Percentiles rank a stretch among this genome's conserved stretches.
phyloP scores from a whole-genome alignment of 2,113 vertebrate species.

The Tapirus terrestris region DNA sequence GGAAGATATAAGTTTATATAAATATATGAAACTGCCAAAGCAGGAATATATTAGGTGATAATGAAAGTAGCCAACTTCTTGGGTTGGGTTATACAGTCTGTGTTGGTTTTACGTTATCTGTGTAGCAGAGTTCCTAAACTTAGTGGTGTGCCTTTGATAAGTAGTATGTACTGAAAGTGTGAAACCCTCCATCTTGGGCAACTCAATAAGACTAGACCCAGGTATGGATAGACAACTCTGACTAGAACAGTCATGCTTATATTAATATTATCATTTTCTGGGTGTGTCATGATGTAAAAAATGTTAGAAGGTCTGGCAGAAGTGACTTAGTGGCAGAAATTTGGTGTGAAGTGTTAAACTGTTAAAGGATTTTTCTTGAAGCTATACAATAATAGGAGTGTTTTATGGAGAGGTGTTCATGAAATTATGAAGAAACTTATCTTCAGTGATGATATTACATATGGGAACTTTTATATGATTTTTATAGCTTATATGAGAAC shows the following conservation, averaged over 20 bases:
- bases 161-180: background rate
- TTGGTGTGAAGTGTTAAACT: background rate
- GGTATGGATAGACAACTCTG: background rate
- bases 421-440: background rate
- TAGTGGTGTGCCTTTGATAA: too few species aligned
- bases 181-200: background rate
- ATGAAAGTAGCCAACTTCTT: background rate
- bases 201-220: background rate
- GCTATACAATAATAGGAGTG: rapidly evolving
- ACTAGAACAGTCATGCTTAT: background rate
- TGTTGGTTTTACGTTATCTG: background rate
- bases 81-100: too few species aligned
- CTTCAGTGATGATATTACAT: background rate
- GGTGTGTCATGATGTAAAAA: background rate
- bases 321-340: background rate
- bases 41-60: background rate
- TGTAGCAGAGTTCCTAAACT: background rate
- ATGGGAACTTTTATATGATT: background rate
- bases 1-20: background rate
- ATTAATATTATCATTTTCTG: background rate
- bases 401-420: background rate
- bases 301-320: background rate
- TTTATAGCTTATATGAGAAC: background rate
- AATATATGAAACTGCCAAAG: background rate
- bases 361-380: background rate